Base-by-base conservation (phyloP, 2,888 invertebrate genomes). In the Xestia rhomboidea region DNA sequence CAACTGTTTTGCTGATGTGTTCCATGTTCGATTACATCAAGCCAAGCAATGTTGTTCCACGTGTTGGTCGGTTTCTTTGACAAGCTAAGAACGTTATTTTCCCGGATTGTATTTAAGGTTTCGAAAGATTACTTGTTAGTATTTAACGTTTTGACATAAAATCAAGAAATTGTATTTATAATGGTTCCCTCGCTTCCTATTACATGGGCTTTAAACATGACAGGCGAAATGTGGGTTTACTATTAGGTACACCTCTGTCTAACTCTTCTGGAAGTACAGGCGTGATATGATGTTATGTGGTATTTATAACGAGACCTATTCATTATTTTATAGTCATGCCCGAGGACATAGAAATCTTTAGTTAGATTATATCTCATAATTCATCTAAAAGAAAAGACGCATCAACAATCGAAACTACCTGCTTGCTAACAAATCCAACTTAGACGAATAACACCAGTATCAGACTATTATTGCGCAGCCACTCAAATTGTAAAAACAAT, bases 1-100 rank as follows among this genome's bases (percentile, higher is more conserved):
- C 67, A 70, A 72, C 63, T 74, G 38, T 38, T 71, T 44, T 27
- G 27, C 24, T 38, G 27, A 68, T 64, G n/a, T 68, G 18, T 57
- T 44, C 27, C 27, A 46, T 13, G 34, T 69, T 75, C 54, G 24
- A 74, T 46, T 44, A 34, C 30, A 64, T 64, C n/a, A 10, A 64
- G 15, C 4, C 15, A 6, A 41, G 41, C 15, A 41, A 21, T n/a
- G 41, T 15, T 64, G 41, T 41, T 64, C 41, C 1, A n/a, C n/a
- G n/a, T 41, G 41, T 24, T 69, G 2, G 0, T 57, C n/a, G 2
- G 21, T 27, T 62, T 44, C 24, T 41, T 24, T 24, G 41, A 34
- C 66, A 46, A 46, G 64, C 0, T 1, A 24, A 46, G 18, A 21
- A 54, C 18, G n/a, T 3, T 64, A 21, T 46, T 27, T 10, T 27